A percentile compares a stretch with the other conserved stretches of the same genome.
Evolutionary conservation across 2,797 vertebrate genomes (phyloP).

Genomic region (Merluccius polli): DNA sequence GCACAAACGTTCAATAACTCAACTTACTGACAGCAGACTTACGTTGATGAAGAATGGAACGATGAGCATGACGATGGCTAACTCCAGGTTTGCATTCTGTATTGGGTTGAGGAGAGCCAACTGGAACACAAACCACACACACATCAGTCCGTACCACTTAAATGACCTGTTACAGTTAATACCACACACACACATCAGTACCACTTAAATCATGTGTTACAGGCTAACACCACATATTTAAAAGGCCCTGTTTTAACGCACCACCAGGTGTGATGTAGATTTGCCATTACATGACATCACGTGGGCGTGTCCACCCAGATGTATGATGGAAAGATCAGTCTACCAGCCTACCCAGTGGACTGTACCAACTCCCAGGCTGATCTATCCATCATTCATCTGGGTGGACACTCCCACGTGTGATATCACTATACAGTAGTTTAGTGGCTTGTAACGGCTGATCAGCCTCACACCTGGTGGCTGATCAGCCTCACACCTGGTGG

Average conservation of each 20-base stretch:
- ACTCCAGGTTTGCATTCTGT: conserved; percentile 87
- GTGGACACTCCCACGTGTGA: neutral
- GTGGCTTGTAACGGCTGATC: neutral
- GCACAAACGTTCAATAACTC: neutral
- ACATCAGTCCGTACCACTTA: neutral
- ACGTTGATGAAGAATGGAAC: conserved; percentile 99
- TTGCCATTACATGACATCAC: neutral
- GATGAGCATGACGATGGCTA: conserved; percentile 98
- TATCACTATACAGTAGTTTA: neutral
- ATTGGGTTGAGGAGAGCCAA: conserved; percentile 90
- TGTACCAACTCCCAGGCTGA: neutral
- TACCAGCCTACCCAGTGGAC: neutral
- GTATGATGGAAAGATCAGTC: too few species aligned
- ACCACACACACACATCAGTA: too few species aligned
- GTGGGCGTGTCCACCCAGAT: neutral
- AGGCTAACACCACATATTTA: too few species aligned
- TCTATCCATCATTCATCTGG: neutral
- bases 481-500: neutral
- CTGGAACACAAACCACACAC: conserved; percentile 64
- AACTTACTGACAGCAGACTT: conserved; percentile 62
- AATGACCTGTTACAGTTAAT: too few species aligned
- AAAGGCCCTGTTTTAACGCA: neutral
- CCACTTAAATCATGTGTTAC: neutral
- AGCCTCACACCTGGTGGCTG: too few species aligned
- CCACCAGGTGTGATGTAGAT: neutral